These are phyloP conservation scores for Leguminivora glycinivorella DNA, from an alignment of 1,140 invertebrate species.

Conservation along the genomic window DNA sequence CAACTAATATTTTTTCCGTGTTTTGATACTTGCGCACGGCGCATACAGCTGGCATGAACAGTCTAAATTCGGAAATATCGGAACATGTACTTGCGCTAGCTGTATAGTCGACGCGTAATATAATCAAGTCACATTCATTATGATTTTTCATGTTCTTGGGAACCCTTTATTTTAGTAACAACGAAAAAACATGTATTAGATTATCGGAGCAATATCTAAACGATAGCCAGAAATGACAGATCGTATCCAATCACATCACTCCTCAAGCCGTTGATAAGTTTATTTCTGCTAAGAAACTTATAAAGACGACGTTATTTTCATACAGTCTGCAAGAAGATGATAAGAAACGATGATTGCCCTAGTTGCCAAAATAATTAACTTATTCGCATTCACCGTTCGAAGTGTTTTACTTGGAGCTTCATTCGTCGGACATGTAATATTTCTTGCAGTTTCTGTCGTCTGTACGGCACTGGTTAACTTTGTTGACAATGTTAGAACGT, in stretches of 20 bases:
- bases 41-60: no score
- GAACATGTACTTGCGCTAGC: no score
- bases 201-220: background rate
- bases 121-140: no score
- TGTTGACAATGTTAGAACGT: slow-evolving; percentile 45
- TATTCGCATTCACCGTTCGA: slow-evolving; percentile 49
- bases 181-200: no score
- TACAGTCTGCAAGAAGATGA: slow-evolving; percentile 23
- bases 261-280: slow-evolving; percentile 14
- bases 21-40: no score
- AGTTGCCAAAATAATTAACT: slow-evolving; percentile 59
- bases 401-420: slow-evolving; percentile 52
- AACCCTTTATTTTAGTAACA: no score
- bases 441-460: slow-evolving; percentile 46
- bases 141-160: no score
- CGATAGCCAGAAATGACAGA: background rate
- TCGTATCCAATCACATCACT: background rate
- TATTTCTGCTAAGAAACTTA: slow-evolving; percentile 15
- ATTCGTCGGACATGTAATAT: slow-evolving; percentile 61
- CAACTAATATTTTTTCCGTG: no score
- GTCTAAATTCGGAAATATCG: no score
- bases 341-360: slow-evolving; percentile 60
- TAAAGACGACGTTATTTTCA: background rate
- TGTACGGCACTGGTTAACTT: slow-evolving; percentile 41
- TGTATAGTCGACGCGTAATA: no score